Evolutionary conservation across 2,888 invertebrate genomes (phyloP).

Genomic region (Trichacis sp.): DNA sequence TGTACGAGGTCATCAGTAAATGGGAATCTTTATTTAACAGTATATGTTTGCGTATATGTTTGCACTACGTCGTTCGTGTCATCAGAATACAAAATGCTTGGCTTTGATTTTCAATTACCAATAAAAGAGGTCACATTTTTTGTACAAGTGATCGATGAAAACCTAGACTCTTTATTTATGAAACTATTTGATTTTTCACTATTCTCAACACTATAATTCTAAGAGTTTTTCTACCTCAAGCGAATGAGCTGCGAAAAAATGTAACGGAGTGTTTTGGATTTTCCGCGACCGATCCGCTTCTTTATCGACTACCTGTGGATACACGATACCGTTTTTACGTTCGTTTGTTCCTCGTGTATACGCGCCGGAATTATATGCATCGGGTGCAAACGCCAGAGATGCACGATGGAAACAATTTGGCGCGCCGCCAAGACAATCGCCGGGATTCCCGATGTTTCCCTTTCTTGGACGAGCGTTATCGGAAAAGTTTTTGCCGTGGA

Average conservation of each 20-base stretch:
- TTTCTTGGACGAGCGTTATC: constrained; percentile 18
- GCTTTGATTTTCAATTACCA: too few species aligned
- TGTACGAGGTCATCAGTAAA: too few species aligned
- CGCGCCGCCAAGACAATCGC: constrained; percentile 46
- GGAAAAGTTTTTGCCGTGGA: constrained; percentile 20
- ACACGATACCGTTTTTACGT: constrained; percentile 32
- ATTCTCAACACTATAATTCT: too few species aligned
- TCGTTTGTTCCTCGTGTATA: constrained; percentile 22
- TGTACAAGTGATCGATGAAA: too few species aligned
- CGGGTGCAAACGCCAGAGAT: constrained; percentile 38
- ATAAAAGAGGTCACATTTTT: too few species aligned
- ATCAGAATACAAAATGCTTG: too few species aligned
- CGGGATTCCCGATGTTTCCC: constrained; percentile 5
- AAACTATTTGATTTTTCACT: too few species aligned
- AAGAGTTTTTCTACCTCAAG: constrained; percentile 18
- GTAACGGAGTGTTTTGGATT: constrained; percentile 21
- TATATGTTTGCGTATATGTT: too few species aligned
- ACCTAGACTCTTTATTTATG: too few species aligned
- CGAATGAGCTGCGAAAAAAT: constrained; percentile 17
- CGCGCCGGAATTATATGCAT: constrained; percentile 38
- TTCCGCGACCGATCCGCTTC: constrained; percentile 21
- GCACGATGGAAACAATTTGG: constrained; percentile 44
- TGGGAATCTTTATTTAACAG: too few species aligned
- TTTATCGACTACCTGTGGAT: constrained; percentile 43
- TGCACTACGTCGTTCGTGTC: too few species aligned